A percentile compares a stretch with the other conserved stretches of the same genome.
Conservation (phyloP, 2,888 invertebrate species). For the Xestobium rufovillosum region DNA sequence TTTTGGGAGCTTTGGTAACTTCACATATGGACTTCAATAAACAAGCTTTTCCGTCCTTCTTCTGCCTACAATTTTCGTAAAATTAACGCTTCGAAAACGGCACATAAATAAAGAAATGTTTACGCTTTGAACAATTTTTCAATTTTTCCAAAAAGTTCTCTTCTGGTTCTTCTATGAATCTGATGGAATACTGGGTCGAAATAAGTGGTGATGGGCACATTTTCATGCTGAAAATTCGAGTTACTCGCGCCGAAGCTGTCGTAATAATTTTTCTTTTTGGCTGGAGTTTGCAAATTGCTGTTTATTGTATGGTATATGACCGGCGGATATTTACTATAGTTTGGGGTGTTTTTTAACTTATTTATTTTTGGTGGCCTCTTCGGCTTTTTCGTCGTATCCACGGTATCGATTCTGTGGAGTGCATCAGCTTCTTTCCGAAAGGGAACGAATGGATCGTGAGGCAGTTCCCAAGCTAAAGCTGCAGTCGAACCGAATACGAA, state of each 20-base stretch:
- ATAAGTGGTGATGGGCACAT: slow-evolving; percentile 19
- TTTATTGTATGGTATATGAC: neutral
- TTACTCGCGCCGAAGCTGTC: too few species aligned
- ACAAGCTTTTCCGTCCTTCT: slow-evolving; percentile 51
- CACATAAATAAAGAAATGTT: slow-evolving; percentile 40
- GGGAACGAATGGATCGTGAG: slow-evolving; percentile 49
- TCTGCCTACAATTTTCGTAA: slow-evolving; percentile 32
- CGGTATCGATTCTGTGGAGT: slow-evolving; percentile 21
- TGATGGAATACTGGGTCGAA: slow-evolving; percentile 29
- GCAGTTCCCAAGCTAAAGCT: slow-evolving; percentile 69
- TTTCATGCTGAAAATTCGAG: neutral
- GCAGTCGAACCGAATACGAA: slow-evolving; percentile 66
- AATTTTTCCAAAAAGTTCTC: slow-evolving; percentile 55
- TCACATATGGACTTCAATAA: slow-evolving; percentile 59
- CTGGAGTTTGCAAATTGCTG: neutral
- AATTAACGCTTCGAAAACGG: slow-evolving; percentile 3
- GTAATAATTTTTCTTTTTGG: neutral
- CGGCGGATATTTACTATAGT: neutral
- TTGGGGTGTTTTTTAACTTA: neutral
- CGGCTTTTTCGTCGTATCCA: slow-evolving; percentile 5
- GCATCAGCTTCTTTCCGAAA: slow-evolving; percentile 22
- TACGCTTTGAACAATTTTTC: slow-evolving; percentile 56
- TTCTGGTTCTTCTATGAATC: slow-evolving; percentile 54
- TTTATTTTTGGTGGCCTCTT: slow-evolving; percentile 7
- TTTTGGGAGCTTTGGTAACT: slow-evolving; percentile 47